phyloP scores from a whole-genome alignment of 2,113 vertebrate species.

The Polypterus senegalus region DNA sequence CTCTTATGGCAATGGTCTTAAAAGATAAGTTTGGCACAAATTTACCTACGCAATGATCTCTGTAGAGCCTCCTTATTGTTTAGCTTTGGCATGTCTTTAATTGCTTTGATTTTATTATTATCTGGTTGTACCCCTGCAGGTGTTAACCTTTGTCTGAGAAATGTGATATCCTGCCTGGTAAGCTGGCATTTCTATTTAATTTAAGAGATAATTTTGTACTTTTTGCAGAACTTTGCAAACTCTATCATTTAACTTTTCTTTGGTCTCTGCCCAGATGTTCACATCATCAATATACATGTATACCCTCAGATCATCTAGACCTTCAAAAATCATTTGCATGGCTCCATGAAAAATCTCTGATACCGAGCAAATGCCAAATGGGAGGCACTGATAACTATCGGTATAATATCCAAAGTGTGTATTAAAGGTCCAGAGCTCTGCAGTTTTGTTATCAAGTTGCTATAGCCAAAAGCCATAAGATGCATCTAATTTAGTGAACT shows the following conservation, averaged over 20 bases:
- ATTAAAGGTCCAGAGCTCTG: not conserved
- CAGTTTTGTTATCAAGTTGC: not conserved
- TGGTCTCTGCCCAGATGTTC: not conserved
- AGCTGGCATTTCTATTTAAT: not conserved
- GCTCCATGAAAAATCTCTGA: not conserved
- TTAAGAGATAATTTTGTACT: constrained; percentile 1
- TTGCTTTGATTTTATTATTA: not conserved
- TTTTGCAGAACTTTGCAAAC: not conserved
- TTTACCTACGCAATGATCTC: not conserved
- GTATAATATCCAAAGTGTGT: not conserved
- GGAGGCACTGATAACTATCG: not conserved
- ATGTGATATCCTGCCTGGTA: not conserved
- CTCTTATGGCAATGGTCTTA: not conserved
- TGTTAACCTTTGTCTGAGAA: not conserved
- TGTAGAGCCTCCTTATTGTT: not conserved
- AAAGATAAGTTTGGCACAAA: constrained; percentile 6
- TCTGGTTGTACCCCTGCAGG: not conserved
- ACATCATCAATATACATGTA: constrained; percentile 1
- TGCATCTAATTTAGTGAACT: not conserved
- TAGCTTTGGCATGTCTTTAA: not conserved
- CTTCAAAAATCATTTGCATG: not conserved
- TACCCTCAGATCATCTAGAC: not conserved
- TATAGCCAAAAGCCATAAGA: not conserved
- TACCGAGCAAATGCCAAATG: not conserved
- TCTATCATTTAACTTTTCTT: constrained; percentile 1